A percentile compares a stretch with the other conserved stretches of the same genome.
These are phyloP conservation scores for Eristalis pertinax DNA, from an alignment of 2,888 invertebrate genomes.

Conservation along the genomic window DNA sequence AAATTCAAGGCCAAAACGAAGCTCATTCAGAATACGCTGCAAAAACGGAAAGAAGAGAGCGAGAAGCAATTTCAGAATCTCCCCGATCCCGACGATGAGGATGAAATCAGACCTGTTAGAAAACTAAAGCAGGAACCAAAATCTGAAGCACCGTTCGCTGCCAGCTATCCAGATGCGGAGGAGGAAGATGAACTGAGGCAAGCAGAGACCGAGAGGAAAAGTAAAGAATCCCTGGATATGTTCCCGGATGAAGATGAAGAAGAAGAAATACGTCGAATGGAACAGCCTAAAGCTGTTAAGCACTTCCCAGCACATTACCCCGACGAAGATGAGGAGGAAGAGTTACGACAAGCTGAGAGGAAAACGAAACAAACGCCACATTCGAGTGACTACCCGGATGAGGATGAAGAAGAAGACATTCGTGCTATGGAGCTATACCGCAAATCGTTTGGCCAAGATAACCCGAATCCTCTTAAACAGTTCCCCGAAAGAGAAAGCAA, in stretches of 20 bases:
- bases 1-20: conserved; percentile 84
- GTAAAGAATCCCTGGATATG: background rate
- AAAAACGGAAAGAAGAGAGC: conserved; percentile 71
- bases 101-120: conserved; percentile 72
- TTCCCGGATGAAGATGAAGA: conserved; percentile 38
- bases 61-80: conserved; percentile 47
- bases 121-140: conserved; percentile 73
- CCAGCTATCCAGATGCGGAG: conserved; percentile 74
- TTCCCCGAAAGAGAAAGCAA: background rate
- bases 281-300: background rate
- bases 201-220: background rate
- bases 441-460: background rate
- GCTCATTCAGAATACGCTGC: conserved; percentile 78
- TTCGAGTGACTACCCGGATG: conserved; percentile 12
- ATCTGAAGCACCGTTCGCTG: conserved; percentile 4
- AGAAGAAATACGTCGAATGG: conserved; percentile 49
- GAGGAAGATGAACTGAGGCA: conserved; percentile 75
- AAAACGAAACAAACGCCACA: background rate
- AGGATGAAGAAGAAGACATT: conserved; percentile 49
- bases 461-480: background rate
- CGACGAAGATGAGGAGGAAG: conserved; percentile 76
- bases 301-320: conserved; percentile 64
- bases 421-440: conserved; percentile 26
- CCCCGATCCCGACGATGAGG: conserved; percentile 40
- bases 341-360: conserved; percentile 41